Base-by-base conservation (phyloP, 2,113 vertebrate species). In the Marmota monax region DNA sequence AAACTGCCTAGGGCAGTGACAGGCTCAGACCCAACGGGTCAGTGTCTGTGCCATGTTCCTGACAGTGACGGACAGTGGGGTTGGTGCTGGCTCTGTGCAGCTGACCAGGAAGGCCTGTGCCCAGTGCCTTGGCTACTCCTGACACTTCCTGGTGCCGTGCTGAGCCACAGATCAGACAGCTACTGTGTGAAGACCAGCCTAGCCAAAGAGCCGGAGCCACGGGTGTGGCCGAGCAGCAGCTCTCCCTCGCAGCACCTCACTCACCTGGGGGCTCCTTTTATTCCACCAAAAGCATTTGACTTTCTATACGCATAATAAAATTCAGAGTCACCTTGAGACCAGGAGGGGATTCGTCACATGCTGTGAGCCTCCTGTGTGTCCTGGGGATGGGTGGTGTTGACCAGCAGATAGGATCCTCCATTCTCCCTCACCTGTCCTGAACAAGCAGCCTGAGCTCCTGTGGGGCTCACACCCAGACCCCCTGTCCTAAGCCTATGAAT, bases 161-260 rank as follows among this genome's bases (percentile, higher is more conserved):
- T 23, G 61, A 63, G 61, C 61, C 61, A 63, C 61, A 25, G 22
- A 56, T 53, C 20, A 10, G 78, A 80, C 34, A 56, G 48, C 48
- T 79, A 32, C 20, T 20, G 18, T 23, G 48, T n/a, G 4, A 9
- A 53, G 48, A 32, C 51, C 76, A 32, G 45, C 11, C 45, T 34
- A 48, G 32, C 32, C 48, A 7, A 6, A n/a, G 32, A 53, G 51
- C 5, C 18, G 34, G 45, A 4, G 53, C 53, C 13, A 51, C 32
- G 29, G 20, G 29, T 10, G 29, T 22, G 6, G 20, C 53, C 5
- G 5, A 37, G 34, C 51, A 37, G 0, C 3, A 0, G 12, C 37
- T 7, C 34, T 13, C 51, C 51, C 34, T 20, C 7, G 1, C 34
- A 22, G 23, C 11, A 58, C 23, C 34, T 56, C 34, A 39, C 34